These are phyloP conservation scores for Temnothorax rugatulus DNA, from an alignment of 2,888 invertebrate genomes.

Conservation along the genomic window DNA sequence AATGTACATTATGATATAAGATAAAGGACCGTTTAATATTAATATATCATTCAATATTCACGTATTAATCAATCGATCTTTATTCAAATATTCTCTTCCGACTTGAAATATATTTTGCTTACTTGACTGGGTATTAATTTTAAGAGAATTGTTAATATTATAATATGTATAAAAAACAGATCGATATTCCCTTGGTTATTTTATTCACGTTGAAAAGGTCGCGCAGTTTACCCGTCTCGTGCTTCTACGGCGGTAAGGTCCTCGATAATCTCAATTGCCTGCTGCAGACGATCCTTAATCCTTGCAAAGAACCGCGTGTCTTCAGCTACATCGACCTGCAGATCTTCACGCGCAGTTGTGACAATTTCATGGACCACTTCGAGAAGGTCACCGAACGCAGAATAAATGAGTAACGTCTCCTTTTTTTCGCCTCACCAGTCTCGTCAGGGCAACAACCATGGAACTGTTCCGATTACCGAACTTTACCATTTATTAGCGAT, in stretches of 20 bases:
- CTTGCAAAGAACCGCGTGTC: slow-evolving; percentile 48
- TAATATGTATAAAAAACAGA: background rate
- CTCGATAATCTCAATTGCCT: slow-evolving; percentile 80
- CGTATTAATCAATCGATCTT: background rate
- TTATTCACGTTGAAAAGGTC: slow-evolving; percentile 26
- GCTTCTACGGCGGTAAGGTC: slow-evolving; percentile 83
- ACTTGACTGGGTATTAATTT: background rate
- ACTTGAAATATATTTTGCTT: slow-evolving; percentile 1
- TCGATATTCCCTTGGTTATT: background rate
- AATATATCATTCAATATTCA: no score
- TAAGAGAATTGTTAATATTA: background rate
- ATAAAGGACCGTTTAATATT: no score
- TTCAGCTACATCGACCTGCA: slow-evolving; percentile 70
- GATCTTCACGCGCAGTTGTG: slow-evolving; percentile 71
- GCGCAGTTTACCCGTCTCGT: slow-evolving; percentile 68
- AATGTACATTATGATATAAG: no score
- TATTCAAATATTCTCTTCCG: background rate
- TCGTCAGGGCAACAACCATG: background rate
- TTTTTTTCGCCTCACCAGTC: background rate
- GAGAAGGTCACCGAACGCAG: slow-evolving; percentile 83
- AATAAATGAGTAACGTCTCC: slow-evolving; percentile 80
- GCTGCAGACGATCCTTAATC: slow-evolving; percentile 62
- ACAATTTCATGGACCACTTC: slow-evolving; percentile 84
- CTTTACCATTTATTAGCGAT: background rate
- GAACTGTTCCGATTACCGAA: no score